Conservation (phyloP, 2,113 vertebrate species). For the Indicator maculatus region DNA sequence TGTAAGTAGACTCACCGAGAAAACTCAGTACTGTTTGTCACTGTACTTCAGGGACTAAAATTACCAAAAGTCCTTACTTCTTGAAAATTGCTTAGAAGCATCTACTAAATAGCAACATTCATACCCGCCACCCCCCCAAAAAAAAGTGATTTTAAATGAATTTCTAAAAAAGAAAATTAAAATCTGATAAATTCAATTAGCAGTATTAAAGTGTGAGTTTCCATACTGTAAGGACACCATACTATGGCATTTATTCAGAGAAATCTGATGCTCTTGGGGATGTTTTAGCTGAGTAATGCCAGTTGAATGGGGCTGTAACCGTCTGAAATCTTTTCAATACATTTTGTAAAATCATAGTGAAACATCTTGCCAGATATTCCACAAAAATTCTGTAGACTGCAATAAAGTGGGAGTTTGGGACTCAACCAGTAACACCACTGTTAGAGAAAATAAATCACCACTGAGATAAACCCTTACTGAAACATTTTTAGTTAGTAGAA, state of each 20-base stretch:
- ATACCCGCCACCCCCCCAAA: accelerated
- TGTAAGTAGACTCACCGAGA: not conserved
- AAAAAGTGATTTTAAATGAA: not conserved
- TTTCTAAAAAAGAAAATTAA: not conserved
- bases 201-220: not conserved
- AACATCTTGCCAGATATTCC: conserved; percentile 8
- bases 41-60: not conserved
- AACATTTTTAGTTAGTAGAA: not conserved
- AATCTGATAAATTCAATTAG: not conserved
- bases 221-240: not conserved
- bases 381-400: not conserved
- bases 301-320: not conserved
- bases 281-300: not conserved
- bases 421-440: not conserved
- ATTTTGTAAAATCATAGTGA: not conserved
- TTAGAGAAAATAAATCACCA: not conserved
- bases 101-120: not conserved
- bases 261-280: not conserved
- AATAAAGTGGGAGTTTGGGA: conserved; percentile 19
- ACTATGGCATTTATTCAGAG: not conserved
- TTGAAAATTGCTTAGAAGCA: not conserved
- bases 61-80: not conserved
- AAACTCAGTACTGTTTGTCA: not conserved
- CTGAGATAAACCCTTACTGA: not conserved
- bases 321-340: not conserved